Base-by-base conservation (phyloP, 2,888 invertebrate species). In the Pasiphila rectangulata region DNA sequence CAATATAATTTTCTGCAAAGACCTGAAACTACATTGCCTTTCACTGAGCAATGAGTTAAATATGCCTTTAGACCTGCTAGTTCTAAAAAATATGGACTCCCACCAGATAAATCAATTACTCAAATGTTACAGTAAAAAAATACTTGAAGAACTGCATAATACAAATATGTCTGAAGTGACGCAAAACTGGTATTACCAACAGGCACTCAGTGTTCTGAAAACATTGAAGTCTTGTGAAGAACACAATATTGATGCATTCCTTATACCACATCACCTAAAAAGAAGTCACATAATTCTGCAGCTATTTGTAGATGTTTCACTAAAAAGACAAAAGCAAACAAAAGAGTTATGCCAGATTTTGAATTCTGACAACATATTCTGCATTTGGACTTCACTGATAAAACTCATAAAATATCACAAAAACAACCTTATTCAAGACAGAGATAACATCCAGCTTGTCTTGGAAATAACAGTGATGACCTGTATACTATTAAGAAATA, bases 21-120 rank as follows among this genome's bases (percentile, higher is more conserved):
- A 79, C 21, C 54, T 84, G 13, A 78, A 71, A 59, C 54, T 73
- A 5, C 59, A 69, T 46, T 83, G 84, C 53, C 64, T 86, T 37
- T 67, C 68, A 27, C 52, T 81, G 36, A 76, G 73, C 50, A 63
- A 63, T 45, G 56, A 54, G 24, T 30, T 84, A 4, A 60, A 72
- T 7, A 65, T 81, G 15, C 64, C 79, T 12, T 59, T 59, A 54
- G 63, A 77, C 24, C 39, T 79, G 16, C 54, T 79, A 25, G 63
- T 68, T 34, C 56, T 86, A 41, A 63, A 69, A 29, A 72, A 71
- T 41, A 69, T 72, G 59, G 69, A 74, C 63, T 59, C 64, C 4
- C 54, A 23, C 54, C 76, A 83, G 66, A 79, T 84, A 54, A 69
- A 79, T 50, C 62, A 63, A 35, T 21, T 86, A 16, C 52, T 59